Conservation (phyloP, 2,797 vertebrate species). For the Lutjanus argentimaculatus region DNA sequence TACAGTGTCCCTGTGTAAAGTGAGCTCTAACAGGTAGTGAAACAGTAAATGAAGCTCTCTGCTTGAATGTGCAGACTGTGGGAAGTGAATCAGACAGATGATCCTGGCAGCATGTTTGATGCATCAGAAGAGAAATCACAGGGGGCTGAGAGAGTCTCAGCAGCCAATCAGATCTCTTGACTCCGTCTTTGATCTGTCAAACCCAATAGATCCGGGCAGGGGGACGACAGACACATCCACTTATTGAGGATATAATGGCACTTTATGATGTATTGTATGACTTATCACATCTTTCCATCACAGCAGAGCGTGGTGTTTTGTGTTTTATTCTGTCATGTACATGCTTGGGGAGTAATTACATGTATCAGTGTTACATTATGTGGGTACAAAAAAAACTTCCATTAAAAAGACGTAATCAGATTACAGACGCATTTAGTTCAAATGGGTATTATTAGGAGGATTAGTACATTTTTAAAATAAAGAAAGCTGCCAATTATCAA, state of each 20-base stretch:
- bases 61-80: neutral
- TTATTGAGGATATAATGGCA: neutral
- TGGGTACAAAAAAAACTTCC: too few species aligned
- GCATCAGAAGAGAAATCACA: slow-evolving; percentile 27
- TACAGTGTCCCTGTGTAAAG: neutral
- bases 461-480: too few species aligned
- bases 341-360: too few species aligned
- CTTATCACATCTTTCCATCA: neutral
- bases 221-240: slow-evolving; percentile 15
- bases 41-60: neutral
- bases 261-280: neutral
- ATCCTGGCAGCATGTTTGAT: slow-evolving; percentile 31
- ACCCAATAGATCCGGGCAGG: slow-evolving; percentile 24
- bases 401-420: too few species aligned
- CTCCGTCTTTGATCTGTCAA: slow-evolving; percentile 44
- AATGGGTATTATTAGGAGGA: too few species aligned
- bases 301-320: neutral
- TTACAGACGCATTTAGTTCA: too few species aligned
- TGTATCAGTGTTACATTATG: too few species aligned
- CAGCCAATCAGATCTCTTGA: slow-evolving; percentile 42
- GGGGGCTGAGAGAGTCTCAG: neutral
- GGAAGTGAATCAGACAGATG: slow-evolving; percentile 21
- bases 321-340: neutral
- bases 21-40: slow-evolving; percentile 21
- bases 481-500: too few species aligned